phyloP scores from a whole-genome alignment of 2,888 invertebrate genomes.

The Chrysomela aeneicollis region DNA sequence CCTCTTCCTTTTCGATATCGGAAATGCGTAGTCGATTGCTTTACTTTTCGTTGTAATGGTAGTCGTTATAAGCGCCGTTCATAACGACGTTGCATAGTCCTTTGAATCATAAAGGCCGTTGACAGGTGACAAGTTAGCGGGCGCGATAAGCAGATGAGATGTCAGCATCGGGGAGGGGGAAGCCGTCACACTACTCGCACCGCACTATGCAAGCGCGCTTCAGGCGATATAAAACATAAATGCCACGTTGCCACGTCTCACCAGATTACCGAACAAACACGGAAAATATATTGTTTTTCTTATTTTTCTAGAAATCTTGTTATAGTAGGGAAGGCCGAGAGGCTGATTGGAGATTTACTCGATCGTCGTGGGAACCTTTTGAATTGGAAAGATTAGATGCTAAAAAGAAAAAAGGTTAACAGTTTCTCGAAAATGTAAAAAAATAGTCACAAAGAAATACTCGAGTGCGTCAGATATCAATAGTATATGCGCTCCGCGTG shows the following conservation, averaged over 20 bases:
- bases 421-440: too few relatives aligned
- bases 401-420: too few relatives aligned
- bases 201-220: not conserved
- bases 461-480: too few relatives aligned
- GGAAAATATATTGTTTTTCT: too few relatives aligned
- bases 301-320: too few relatives aligned
- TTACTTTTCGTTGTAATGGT: conserved; percentile 1
- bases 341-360: too few relatives aligned
- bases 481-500: too few relatives aligned
- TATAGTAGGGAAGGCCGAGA: too few relatives aligned
- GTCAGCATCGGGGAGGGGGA: conserved; percentile 41
- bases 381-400: too few relatives aligned
- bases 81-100: conserved; percentile 10
- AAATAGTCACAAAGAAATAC: too few relatives aligned
- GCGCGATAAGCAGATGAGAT: conserved; percentile 44
- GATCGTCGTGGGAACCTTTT: too few relatives aligned
- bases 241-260: conserved; percentile 15
- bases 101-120: conserved; percentile 30
- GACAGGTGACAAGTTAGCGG: conserved; percentile 46
- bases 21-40: not conserved
- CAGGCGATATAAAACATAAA: not conserved
- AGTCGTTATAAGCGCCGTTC: conserved; percentile 1
- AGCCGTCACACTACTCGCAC: conserved; percentile 35
- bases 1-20: not conserved
- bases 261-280: too few relatives aligned